These are phyloP conservation scores for Mormyrops boulengeri DNA, from an alignment of 2,797 vertebrate species.

Conservation along the genomic window DNA sequence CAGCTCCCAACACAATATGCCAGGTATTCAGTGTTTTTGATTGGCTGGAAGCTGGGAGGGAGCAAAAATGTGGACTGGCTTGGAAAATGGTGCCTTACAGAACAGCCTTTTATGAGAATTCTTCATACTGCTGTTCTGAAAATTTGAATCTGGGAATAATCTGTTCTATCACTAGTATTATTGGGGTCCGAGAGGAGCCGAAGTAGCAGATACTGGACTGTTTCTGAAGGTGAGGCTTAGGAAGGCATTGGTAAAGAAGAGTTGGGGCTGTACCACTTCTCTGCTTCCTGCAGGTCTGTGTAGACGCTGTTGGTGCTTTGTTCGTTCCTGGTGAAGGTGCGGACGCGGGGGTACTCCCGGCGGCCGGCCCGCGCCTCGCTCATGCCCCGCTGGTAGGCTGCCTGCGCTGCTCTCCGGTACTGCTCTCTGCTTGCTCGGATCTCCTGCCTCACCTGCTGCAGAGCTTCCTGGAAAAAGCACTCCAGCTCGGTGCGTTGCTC, in stretches of 20 bases:
- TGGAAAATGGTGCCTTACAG: background rate
- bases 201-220: background rate
- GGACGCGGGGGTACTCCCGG: slow-evolving; percentile 67
- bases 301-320: slow-evolving; percentile 76
- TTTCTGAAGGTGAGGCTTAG: background rate
- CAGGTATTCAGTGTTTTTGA: background rate
- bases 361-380: slow-evolving; percentile 61
- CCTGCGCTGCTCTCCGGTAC: slow-evolving; percentile 64
- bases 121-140: background rate
- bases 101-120: background rate
- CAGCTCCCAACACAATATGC: background rate
- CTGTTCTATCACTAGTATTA: background rate
- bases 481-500: slow-evolving; percentile 74
- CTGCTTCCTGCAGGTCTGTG: slow-evolving; percentile 64
- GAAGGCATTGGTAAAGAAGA: background rate
- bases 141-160: background rate
- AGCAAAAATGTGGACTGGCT: background rate
- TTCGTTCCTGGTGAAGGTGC: slow-evolving; percentile 67
- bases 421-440: slow-evolving; percentile 58
- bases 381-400: slow-evolving; percentile 62
- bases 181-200: background rate
- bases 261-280: slow-evolving; percentile 55
- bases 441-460: slow-evolving; percentile 72
- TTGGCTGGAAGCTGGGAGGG: background rate
- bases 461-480: slow-evolving; percentile 73